Percentiles rank a stretch among this genome's conserved stretches.
These are phyloP conservation scores for Mesoligia furuncula DNA, from an alignment of 2,888 invertebrate species.

Conservation along the genomic window DNA sequence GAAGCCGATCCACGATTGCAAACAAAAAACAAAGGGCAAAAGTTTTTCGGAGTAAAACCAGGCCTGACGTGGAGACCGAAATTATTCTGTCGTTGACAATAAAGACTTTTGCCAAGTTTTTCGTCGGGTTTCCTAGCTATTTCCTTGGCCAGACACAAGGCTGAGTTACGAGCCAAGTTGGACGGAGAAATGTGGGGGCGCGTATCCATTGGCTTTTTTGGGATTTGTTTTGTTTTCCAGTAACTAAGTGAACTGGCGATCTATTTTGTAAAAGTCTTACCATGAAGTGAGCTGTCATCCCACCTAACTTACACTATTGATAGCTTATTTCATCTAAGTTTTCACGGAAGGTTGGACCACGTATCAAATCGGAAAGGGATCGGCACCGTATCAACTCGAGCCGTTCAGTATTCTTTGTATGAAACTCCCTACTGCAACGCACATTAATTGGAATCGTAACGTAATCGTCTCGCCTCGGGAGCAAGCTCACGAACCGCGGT, in stretches of 20 bases:
- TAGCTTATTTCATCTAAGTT: too few species aligned
- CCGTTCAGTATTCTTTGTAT: too few species aligned
- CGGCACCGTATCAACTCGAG: too few species aligned
- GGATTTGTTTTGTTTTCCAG: not conserved
- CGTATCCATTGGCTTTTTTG: slow-evolving; percentile 60
- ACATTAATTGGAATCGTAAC: too few species aligned
- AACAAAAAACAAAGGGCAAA: slow-evolving; percentile 35
- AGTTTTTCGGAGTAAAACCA: slow-evolving; percentile 50
- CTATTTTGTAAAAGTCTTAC: not conserved
- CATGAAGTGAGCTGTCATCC: not conserved
- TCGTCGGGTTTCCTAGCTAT: slow-evolving; percentile 61
- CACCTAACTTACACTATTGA: too few species aligned
- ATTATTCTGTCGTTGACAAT: slow-evolving; percentile 68
- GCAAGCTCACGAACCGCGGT: too few species aligned
- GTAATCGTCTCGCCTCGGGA: too few species aligned
- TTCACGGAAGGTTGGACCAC: too few species aligned
- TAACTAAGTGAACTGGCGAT: not conserved
- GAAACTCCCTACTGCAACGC: too few species aligned
- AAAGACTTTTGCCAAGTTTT: slow-evolving; percentile 65
- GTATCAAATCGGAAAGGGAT: too few species aligned
- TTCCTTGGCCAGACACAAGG: slow-evolving; percentile 55
- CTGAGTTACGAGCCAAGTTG: slow-evolving; percentile 70
- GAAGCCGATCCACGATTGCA: slow-evolving; percentile 20
- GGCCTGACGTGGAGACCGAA: slow-evolving; percentile 53
- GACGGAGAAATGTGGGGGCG: slow-evolving; percentile 61